phyloP scores from a whole-genome alignment of 1,140 invertebrate genomes.

The Pygmarrhopalites habei region DNA sequence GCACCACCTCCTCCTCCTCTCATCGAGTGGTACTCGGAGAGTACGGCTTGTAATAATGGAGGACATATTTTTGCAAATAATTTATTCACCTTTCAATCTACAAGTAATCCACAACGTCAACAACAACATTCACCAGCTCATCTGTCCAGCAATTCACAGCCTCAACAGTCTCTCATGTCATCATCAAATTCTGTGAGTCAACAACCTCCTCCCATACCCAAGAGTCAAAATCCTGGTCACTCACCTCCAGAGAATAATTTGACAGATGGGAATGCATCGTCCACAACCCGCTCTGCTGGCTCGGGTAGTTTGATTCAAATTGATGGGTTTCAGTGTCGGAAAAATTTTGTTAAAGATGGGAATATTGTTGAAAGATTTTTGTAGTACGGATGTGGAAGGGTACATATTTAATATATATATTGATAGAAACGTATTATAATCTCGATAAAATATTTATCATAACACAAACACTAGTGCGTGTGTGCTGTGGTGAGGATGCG shows the following conservation, averaged over 20 bases:
- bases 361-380: slow-evolving; percentile 39
- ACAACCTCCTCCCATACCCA: slow-evolving; percentile 2
- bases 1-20: slow-evolving; percentile 28
- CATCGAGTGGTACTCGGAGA: slow-evolving; percentile 39
- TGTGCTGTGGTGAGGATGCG: too few species aligned
- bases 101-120: slow-evolving; percentile 12
- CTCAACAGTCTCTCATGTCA: too few species aligned
- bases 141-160: not conserved
- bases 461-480: too few species aligned
- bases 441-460: not conserved
- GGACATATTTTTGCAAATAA: slow-evolving; percentile 34
- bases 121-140: not conserved
- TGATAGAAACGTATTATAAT: too few species aligned
- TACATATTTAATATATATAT: too few species aligned
- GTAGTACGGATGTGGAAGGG: slow-evolving; percentile 18
- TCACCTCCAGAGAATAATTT: not conserved
- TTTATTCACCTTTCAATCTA: slow-evolving; percentile 34
- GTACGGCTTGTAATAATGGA: not conserved
- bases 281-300: slow-evolving; percentile 27
- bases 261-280: slow-evolving; percentile 21
- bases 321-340: slow-evolving; percentile 38
- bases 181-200: slow-evolving; percentile 6
- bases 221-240: not conserved
- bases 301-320: slow-evolving; percentile 37
- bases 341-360: slow-evolving; percentile 31